Conservation (phyloP, 2,888 invertebrate genomes). For the Operophtera brumata region DNA sequence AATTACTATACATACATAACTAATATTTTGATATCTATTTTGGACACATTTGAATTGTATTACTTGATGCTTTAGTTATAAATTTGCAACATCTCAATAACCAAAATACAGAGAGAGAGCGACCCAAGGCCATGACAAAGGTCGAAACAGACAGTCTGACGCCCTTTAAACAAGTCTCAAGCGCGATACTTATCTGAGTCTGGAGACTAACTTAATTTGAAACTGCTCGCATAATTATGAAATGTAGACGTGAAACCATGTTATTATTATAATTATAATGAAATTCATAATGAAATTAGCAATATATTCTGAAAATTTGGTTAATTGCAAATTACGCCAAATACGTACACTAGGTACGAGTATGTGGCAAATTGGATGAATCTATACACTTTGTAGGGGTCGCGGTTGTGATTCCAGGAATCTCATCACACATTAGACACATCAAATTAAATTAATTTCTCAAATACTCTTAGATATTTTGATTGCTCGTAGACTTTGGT, state of each 20-base stretch:
- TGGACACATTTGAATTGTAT: too few species aligned
- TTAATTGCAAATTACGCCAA: neutral
- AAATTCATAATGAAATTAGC: neutral
- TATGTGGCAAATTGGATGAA: neutral
- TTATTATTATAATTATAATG: neutral
- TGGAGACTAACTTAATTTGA: constrained; percentile 25
- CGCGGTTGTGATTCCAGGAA: neutral
- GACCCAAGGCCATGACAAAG: constrained; percentile 1
- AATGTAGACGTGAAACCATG: neutral
- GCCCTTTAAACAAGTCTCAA: constrained; percentile 19
- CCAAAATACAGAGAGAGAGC: neutral
- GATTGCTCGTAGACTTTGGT: too few species aligned
- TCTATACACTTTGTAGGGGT: neutral
- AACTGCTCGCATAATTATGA: constrained; percentile 24
- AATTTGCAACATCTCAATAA: too few species aligned
- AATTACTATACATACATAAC: too few species aligned
- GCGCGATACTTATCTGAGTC: constrained; percentile 19
- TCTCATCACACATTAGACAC: neutral
- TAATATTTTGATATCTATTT: too few species aligned
- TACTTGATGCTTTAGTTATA: too few species aligned
- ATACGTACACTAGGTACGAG: too few species aligned
- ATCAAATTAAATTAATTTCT: neutral
- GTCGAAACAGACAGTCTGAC: constrained; percentile 5
- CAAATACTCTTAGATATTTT: neutral
- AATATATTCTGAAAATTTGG: neutral